phyloP scores from a whole-genome alignment of 2,888 invertebrate species.

The Melipona bicolor region DNA sequence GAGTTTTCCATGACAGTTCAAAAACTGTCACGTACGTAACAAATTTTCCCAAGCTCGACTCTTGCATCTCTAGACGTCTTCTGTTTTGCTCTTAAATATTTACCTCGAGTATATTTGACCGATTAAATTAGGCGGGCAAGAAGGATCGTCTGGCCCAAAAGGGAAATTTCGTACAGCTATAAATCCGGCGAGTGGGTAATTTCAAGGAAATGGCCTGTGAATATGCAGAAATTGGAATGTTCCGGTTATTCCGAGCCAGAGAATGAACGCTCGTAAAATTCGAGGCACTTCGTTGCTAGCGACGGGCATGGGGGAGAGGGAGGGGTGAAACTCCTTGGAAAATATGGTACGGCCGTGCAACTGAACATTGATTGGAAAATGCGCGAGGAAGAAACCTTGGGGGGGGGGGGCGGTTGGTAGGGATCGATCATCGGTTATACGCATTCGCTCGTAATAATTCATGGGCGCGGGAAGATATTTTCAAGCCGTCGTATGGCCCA shows the following conservation, averaged over 20 bases:
- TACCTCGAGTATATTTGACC: not conserved
- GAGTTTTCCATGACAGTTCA: not conserved
- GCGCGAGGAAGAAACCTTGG: not conserved
- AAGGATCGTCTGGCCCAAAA: not conserved
- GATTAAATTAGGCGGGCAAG: not conserved
- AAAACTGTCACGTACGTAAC: not conserved
- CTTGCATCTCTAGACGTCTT: not conserved
- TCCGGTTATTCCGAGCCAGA: not conserved
- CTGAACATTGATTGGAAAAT: constrained; percentile 7
- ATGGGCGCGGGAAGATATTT: not conserved
- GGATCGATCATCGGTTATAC: not conserved
- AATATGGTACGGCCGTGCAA: constrained; percentile 5
- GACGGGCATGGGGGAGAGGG: too few species aligned
- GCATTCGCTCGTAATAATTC: constrained; percentile 13
- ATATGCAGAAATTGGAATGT: constrained; percentile 4
- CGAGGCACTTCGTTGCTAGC: not conserved
- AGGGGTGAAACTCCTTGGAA: not conserved
- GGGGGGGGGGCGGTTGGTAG: not conserved
- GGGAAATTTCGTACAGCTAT: not conserved
- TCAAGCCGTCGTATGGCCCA: not conserved
- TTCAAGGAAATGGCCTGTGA: constrained; percentile 2
- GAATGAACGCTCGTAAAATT: constrained; percentile 4
- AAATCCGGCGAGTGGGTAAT: not conserved
- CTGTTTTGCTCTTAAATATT: not conserved
- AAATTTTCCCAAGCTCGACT: not conserved